Percentiles rank a stretch among this genome's conserved stretches.
Evolutionary conservation across 2,888 invertebrate species (phyloP).

Genomic region (Himalopsyche tibetana): DNA sequence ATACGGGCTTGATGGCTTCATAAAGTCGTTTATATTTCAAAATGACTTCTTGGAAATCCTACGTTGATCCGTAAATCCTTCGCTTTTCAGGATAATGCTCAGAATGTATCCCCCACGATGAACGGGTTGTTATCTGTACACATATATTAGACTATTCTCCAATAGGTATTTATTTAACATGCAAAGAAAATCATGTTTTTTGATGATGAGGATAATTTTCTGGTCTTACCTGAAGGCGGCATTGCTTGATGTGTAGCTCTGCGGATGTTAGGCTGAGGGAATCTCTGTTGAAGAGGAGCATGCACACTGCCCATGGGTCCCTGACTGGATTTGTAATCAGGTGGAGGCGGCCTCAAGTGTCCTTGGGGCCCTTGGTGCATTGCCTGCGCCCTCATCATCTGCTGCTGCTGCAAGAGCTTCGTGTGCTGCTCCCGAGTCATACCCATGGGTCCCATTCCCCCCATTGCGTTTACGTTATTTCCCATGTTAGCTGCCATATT

Average conservation of each 20-base stretch:
- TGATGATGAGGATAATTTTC: neutral
- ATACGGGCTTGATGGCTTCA: too few species aligned
- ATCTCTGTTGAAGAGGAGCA: constrained; percentile 69
- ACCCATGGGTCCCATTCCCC: constrained; percentile 70
- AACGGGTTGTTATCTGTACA: too few species aligned
- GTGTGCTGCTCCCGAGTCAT: constrained; percentile 80
- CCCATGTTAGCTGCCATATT: constrained; percentile 59
- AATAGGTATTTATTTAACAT: too few species aligned
- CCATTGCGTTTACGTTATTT: constrained; percentile 61
- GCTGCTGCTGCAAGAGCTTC: constrained; percentile 82
- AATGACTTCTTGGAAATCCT: too few species aligned
- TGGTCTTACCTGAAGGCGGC: constrained; percentile 81
- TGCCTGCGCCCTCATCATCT: constrained; percentile 77
- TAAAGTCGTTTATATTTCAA: too few species aligned
- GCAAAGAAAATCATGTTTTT: neutral
- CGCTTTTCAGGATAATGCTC: too few species aligned
- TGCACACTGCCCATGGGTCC: constrained; percentile 67
- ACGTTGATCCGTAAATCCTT: too few species aligned
- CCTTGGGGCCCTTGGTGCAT: constrained; percentile 70
- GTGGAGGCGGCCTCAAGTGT: constrained; percentile 83
- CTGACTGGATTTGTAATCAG: constrained; percentile 88
- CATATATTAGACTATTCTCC: too few species aligned
- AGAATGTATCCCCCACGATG: too few species aligned
- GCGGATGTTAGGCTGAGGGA: constrained; percentile 78
- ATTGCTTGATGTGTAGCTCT: constrained; percentile 84